Percentiles rank a stretch among this genome's conserved stretches.
These are phyloP conservation scores for Aplocera efformata DNA, from an alignment of 2,888 invertebrate species.

Conservation along the genomic window DNA sequence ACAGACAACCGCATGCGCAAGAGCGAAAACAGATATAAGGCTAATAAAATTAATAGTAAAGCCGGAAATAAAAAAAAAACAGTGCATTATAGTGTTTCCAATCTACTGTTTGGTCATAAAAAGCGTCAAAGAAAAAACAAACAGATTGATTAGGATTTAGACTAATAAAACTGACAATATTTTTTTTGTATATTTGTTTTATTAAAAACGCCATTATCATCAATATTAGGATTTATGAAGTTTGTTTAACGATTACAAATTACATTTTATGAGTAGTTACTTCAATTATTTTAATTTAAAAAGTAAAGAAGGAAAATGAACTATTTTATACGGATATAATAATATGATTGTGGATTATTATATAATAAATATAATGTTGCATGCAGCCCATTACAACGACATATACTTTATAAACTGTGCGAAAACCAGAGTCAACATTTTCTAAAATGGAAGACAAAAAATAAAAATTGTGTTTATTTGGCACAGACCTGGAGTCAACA, in stretches of 20 bases:
- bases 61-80: conserved; percentile 43
- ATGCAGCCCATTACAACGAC: conserved; percentile 49
- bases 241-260: conserved; percentile 79
- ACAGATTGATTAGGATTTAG: conserved; percentile 21
- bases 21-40: conserved; percentile 44
- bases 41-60: conserved; percentile 44
- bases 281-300: conserved; percentile 68
- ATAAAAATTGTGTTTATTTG: conserved; percentile 48
- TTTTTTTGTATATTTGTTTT: conserved; percentile 77
- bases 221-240: conserved; percentile 81
- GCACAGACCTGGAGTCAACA: conserved; percentile 53
- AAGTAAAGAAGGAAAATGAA: conserved; percentile 68
- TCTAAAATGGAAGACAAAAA: conserved; percentile 56
- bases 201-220: conserved; percentile 81
- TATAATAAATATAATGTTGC: conserved; percentile 34
- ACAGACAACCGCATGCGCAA: conserved; percentile 65
- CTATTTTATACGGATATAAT: conserved; percentile 49
- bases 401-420: conserved; percentile 16
- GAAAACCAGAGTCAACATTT: conserved; percentile 23
- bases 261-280: conserved; percentile 72
- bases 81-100: conserved; percentile 27
- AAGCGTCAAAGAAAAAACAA: conserved; percentile 22
- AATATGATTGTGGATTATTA: conserved; percentile 44
- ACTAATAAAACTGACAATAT: conserved; percentile 69
- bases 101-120: conserved; percentile 15